Base-by-base conservation (phyloP, 2,797 vertebrate species). In the Sciaenops ocellatus region DNA sequence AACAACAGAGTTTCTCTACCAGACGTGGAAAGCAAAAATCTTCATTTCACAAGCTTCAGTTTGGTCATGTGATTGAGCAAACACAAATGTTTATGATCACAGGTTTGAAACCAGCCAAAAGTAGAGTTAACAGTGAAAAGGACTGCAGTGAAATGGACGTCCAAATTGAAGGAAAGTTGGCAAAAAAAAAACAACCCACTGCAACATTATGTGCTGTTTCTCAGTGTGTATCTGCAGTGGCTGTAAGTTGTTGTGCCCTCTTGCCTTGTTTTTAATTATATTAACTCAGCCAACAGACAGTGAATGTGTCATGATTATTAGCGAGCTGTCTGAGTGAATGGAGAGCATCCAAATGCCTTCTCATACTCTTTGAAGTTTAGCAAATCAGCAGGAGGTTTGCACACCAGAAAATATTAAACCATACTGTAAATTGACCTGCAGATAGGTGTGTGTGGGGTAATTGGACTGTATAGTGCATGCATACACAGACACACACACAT, bases 361-460 rank as follows among this genome's bases (percentile, higher is more conserved):
- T 67, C 26, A 1, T 57, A 44, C 42, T 66, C 46, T 70, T 77
- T 57, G 17, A 47, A 75, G 75, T 78, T 65, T 44, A 69, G 56
- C 46, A 63, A 73, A 56, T 85, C 84, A 87, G 79, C 78, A 60
- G 59, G 69, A 69, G 65, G 42, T 65, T 61, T 71, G 56, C 47
- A 73, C 73, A 46, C 17, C 55, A 44, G 63, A 67, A 79, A 79
- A 78, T 57, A 71, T 28, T 78, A 17, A 73, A 42, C 20, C 5
- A 1, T 15, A 38, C 42, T 30, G 54, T 61, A 63, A 75, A 74
- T 76, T 81, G 72, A 77, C 76, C 73, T 79, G 71, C 57, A 76
- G 65, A 68, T 47, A 55, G 48, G 50, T 65, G 72, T 16, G 17
- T 26, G 28, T 22, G 44, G 61, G 46, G 56, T 41, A 64, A 15